These are phyloP conservation scores for Cartodere bifasciata DNA, from an alignment of 2,888 invertebrate genomes.

Conservation along the genomic window DNA sequence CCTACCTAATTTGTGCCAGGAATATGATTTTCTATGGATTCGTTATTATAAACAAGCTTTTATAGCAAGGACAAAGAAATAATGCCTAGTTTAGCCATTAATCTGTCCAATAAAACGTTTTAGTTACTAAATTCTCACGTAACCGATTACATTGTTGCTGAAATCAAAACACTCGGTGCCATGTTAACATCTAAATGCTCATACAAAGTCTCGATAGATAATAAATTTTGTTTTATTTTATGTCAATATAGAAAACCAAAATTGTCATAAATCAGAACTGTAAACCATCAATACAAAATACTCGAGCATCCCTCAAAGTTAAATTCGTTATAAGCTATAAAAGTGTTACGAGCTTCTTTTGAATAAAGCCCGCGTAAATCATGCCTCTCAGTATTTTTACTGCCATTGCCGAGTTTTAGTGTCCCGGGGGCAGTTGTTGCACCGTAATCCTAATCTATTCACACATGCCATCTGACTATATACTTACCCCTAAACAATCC, in stretches of 20 bases:
- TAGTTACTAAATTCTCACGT: no score
- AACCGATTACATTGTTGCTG: no score
- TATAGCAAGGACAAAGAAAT: no score
- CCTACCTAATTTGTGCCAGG: no score
- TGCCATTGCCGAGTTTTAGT: constrained; percentile 29
- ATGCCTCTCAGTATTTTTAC: constrained; percentile 23
- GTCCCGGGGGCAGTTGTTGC: constrained; percentile 23
- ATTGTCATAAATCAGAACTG: constrained; percentile 10
- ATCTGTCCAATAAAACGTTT: no score
- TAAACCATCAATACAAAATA: constrained; percentile 10
- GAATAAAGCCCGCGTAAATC: constrained; percentile 25
- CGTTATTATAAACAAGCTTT: no score
- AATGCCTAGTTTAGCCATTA: no score
- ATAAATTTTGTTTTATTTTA: constrained; percentile 11
- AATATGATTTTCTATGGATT: no score
- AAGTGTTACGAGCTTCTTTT: constrained; percentile 25
- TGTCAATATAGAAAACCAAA: constrained; percentile 10
- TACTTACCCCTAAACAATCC: constrained; percentile 5
- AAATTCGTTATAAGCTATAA: constrained; percentile 31
- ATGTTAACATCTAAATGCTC: no score
- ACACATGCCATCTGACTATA: constrained; percentile 6
- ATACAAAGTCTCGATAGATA: constrained; percentile 7
- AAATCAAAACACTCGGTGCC: no score
- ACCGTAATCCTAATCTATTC: constrained; percentile 13
- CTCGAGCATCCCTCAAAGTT: constrained; percentile 23